These are phyloP conservation scores for Cochlearius cochlearius DNA, from an alignment of 2,113 vertebrate genomes.

Conservation along the genomic window DNA sequence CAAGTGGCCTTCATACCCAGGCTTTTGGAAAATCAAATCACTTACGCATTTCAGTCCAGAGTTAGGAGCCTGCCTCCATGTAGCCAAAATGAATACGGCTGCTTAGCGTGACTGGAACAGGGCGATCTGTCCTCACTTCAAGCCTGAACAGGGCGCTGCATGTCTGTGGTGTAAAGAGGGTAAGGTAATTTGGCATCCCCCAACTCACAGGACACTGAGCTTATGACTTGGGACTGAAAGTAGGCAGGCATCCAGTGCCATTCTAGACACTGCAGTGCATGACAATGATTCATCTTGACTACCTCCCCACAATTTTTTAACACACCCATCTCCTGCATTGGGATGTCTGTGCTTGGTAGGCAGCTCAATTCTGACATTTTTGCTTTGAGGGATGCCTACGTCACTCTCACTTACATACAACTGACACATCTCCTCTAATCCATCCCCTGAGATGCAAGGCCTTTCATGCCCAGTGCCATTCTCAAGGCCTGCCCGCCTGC, in stretches of 20 bases:
- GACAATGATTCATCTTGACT: neutral
- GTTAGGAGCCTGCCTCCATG: neutral
- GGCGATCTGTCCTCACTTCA: neutral
- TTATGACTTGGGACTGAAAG: neutral
- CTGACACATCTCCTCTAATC: neutral
- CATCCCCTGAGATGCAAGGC: neutral
- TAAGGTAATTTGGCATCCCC: neutral
- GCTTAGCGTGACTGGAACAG: neutral
- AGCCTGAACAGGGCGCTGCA: neutral
- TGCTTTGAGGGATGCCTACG: neutral
- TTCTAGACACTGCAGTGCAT: neutral
- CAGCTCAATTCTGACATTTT: neutral
- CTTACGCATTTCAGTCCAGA: neutral
- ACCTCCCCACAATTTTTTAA: neutral
- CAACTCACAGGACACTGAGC: neutral
- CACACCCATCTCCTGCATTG: neutral
- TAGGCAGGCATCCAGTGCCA: neutral
- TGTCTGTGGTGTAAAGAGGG: neutral
- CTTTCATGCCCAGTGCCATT: neutral
- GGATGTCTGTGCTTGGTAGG: neutral
- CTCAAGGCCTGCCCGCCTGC: neutral
- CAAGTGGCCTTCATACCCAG: neutral
- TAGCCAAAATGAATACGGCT: neutral
- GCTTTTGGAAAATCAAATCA: slow-evolving; percentile 3
- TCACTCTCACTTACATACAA: neutral